Conservation (phyloP, 2,888 invertebrate species). For the Drosophila mimetica region DNA sequence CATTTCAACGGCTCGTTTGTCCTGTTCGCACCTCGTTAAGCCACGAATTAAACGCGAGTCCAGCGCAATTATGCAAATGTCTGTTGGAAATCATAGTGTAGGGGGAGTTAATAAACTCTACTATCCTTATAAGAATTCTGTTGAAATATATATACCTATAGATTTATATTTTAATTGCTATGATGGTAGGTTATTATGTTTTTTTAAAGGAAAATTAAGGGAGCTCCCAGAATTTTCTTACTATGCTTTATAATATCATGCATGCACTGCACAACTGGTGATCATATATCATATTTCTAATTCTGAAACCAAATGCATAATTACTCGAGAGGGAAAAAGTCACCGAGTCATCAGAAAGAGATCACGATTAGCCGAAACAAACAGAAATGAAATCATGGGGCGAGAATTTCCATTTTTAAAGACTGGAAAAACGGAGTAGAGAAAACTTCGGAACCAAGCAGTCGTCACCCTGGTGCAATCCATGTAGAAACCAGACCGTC, state of each 20-base stretch:
- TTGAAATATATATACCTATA: not conserved
- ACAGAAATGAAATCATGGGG: slow-evolving; percentile 5
- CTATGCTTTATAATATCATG: too few relatives aligned
- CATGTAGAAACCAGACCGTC: slow-evolving; percentile 28
- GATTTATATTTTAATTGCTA: not conserved
- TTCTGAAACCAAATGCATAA: not conserved
- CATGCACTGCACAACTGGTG: too few relatives aligned
- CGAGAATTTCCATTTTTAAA: slow-evolving; percentile 10
- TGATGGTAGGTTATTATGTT: too few relatives aligned
- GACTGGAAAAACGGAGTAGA: slow-evolving; percentile 19
- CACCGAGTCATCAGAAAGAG: slow-evolving; percentile 8
- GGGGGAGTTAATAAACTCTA: slow-evolving; percentile 9
- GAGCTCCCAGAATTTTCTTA: too few relatives aligned
- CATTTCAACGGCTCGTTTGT: slow-evolving; percentile 21
- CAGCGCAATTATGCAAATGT: slow-evolving; percentile 30
- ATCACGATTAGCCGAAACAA: not conserved
- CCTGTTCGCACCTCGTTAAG: slow-evolving; percentile 32
- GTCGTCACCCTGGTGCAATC: slow-evolving; percentile 8
- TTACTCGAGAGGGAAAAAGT: not conserved
- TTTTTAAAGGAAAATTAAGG: too few relatives aligned
- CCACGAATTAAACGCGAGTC: slow-evolving; percentile 4
- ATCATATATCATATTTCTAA: too few relatives aligned
- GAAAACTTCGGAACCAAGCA: slow-evolving; percentile 5
- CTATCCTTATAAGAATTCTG: too few relatives aligned
- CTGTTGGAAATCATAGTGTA: not conserved